phyloP scores from a whole-genome alignment of 2,888 invertebrate species.

The Tribolium freemani region DNA sequence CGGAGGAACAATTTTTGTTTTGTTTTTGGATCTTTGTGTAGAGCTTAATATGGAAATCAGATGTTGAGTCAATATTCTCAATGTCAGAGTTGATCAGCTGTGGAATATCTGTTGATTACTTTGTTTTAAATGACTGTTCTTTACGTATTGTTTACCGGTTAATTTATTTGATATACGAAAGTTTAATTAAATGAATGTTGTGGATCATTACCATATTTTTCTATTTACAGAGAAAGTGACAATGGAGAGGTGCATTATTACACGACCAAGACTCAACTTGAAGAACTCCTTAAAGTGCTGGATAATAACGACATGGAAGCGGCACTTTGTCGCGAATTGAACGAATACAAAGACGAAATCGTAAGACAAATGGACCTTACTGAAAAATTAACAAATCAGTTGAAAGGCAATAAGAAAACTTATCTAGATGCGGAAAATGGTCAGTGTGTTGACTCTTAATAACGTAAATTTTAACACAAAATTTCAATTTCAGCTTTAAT shows the following conservation, averaged over 20 bases:
- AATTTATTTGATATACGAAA: no score
- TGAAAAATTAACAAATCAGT: conserved; percentile 87
- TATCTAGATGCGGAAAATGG: conserved; percentile 89
- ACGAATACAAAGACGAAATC: conserved; percentile 89
- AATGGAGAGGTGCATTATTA: conserved; percentile 91
- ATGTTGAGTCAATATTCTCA: no score
- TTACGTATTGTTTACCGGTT: no score
- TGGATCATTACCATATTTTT: not conserved
- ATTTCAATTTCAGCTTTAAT: conserved; percentile 68
- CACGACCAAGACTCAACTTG: conserved; percentile 86
- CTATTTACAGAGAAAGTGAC: conserved; percentile 79
- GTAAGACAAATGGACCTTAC: conserved; percentile 93
- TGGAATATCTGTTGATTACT: no score
- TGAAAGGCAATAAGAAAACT: conserved; percentile 88
- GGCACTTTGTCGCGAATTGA: conserved; percentile 81
- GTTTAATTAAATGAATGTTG: no score
- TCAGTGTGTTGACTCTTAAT: conserved; percentile 59
- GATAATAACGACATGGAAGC: conserved; percentile 89
- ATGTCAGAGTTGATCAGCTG: no score
- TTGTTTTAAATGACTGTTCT: no score
- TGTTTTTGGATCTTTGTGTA: no score
- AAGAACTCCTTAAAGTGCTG: conserved; percentile 82
- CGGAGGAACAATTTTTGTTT: no score
- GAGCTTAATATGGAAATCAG: no score
- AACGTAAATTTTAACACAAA: not conserved